A percentile compares a stretch with the other conserved stretches of the same genome.
Evolutionary conservation across 2,113 vertebrate species (phyloP).

Genomic region (Calidris pugnax): DNA sequence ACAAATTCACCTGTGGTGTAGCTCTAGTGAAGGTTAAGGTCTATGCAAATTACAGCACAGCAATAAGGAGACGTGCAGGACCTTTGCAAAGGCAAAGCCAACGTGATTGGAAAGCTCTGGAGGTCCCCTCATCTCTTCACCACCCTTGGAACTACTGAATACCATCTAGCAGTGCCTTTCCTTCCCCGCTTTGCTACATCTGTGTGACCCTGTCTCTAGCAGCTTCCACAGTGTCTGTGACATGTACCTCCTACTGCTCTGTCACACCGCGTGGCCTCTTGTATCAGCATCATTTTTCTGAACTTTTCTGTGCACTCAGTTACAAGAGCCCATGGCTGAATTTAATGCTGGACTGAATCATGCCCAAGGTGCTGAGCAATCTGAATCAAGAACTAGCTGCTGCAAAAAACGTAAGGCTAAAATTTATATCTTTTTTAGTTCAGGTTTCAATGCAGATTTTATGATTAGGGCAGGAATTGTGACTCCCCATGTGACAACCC

Average conservation of each 20-base stretch:
- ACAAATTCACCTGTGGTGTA: not conserved
- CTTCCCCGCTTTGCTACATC: not conserved
- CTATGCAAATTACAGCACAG: accelerated
- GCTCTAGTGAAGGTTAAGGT: not conserved
- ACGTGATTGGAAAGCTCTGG: not conserved
- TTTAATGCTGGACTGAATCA: not conserved
- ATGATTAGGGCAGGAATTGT: not conserved
- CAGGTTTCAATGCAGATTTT: not conserved
- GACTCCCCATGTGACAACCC: too few species aligned
- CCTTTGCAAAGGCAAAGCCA: not conserved
- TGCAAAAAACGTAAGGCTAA: not conserved
- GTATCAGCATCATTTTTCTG: not conserved
- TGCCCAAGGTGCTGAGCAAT: not conserved
- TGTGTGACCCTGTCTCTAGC: not conserved
- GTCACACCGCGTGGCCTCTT: not conserved
- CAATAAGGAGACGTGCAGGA: not conserved
- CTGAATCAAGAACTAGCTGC: not conserved
- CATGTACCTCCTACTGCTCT: not conserved
- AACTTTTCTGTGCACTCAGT: too few species aligned
- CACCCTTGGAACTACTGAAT: not conserved
- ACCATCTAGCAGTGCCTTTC: not conserved
- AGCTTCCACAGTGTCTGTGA: not conserved
- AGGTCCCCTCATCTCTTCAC: not conserved
- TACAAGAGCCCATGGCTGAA: not conserved
- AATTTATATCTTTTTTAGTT: not conserved